These are phyloP conservation scores for Xiphophorus couchianus DNA, from an alignment of 2,113 vertebrate species.

Conservation along the genomic window DNA sequence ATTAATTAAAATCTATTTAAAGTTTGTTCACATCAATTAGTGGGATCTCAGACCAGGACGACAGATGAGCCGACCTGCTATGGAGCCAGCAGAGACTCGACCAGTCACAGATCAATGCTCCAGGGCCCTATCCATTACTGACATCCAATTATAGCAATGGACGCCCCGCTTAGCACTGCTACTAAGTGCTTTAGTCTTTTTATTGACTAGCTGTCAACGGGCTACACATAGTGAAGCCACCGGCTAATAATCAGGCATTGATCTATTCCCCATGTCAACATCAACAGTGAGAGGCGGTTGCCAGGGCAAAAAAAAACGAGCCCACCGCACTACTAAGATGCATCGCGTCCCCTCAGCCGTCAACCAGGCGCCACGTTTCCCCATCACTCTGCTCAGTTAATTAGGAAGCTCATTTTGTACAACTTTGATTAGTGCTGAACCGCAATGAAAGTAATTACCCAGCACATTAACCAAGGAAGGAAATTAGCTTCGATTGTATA, in stretches of 20 bases:
- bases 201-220: constrained; percentile 70
- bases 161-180: constrained; percentile 56
- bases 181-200: constrained; percentile 70
- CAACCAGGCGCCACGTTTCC: constrained; percentile 2
- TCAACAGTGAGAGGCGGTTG: constrained; percentile 19
- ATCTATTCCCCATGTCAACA: constrained; percentile 43
- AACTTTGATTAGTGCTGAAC: constrained; percentile 57
- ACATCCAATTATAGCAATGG: constrained; percentile 72
- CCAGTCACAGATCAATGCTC: constrained; percentile 65
- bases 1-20: neutral
- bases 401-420: constrained; percentile 42
- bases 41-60: constrained; percentile 2
- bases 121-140: constrained; percentile 69
- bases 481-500: constrained; percentile 31
- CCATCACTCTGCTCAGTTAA: constrained; percentile 34
- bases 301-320: neutral
- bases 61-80: constrained; percentile 31
- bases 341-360: neutral
- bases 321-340: neutral
- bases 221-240: constrained; percentile 45
- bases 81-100: constrained; percentile 60
- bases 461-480: constrained; percentile 37
- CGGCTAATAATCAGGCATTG: constrained; percentile 66
- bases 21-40: constrained; percentile 35
- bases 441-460: constrained; percentile 48